Conservation (phyloP, 2,113 vertebrate genomes). For the Lepus timidus region DNA sequence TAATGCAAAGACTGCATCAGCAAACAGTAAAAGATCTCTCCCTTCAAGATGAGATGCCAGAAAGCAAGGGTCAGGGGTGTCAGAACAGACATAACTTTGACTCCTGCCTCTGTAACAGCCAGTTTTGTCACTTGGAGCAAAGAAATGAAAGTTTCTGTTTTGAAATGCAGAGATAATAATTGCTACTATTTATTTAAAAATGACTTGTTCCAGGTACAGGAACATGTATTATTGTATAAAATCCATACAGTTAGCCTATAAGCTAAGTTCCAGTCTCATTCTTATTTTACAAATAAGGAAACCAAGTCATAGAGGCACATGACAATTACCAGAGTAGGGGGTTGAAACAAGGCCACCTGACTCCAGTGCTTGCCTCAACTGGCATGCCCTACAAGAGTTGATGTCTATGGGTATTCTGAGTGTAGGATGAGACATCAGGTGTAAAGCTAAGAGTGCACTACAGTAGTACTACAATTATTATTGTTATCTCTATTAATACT, state of each 20-base stretch:
- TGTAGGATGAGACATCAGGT: neutral
- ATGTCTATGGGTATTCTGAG: neutral
- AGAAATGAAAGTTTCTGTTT: neutral
- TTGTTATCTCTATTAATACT: neutral
- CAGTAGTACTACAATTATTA: neutral
- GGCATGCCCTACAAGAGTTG: too few species aligned
- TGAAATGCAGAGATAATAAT: neutral
- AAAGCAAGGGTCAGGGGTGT: neutral
- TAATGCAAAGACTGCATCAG: neutral
- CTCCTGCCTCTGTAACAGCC: neutral
- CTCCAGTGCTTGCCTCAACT: neutral
- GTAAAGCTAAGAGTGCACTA: neutral
- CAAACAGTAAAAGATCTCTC: neutral
- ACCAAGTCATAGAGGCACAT: neutral
- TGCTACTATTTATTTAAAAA: conserved; percentile 16
- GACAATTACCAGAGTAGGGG: neutral
- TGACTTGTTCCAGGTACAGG: neutral
- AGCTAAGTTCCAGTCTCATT: neutral
- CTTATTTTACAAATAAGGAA: neutral
- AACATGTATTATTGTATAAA: neutral
- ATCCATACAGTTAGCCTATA: neutral
- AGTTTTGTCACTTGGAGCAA: neutral
- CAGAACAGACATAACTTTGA: neutral
- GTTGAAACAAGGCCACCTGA: neutral
- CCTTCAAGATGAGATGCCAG: neutral